Conservation (phyloP, 2,888 invertebrate genomes). For the Drosophila cyrtoloma region DNA sequence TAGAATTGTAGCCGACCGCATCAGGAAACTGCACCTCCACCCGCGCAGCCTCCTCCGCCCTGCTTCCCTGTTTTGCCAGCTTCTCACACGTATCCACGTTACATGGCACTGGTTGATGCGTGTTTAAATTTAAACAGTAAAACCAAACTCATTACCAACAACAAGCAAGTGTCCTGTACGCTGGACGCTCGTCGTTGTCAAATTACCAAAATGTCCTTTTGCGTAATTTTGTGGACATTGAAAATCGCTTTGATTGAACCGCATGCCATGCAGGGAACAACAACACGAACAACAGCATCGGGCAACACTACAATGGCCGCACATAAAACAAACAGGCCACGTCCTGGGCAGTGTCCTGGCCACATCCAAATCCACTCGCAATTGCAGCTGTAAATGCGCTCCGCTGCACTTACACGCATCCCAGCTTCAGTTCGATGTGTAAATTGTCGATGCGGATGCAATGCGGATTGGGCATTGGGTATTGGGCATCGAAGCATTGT, state of each 20-base stretch:
- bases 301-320: constrained; percentile 71
- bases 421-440: constrained; percentile 46
- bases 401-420: constrained; percentile 76
- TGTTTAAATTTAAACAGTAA: constrained; percentile 79
- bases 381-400: constrained; percentile 78
- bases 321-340: constrained; percentile 78
- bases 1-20: constrained; percentile 73
- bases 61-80: background rate
- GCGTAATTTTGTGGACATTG: constrained; percentile 81
- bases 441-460: constrained; percentile 57
- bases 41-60: background rate
- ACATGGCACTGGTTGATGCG: constrained; percentile 36
- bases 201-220: constrained; percentile 82
- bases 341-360: constrained; percentile 51
- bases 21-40: constrained; percentile 19
- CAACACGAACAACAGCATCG: constrained; percentile 12
- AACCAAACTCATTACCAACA: constrained; percentile 82
- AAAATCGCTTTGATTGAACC: constrained; percentile 82
- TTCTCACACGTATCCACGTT: constrained; percentile 16
- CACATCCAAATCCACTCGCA: constrained; percentile 73
- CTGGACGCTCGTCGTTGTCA: constrained; percentile 62
- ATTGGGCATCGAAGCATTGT: constrained; percentile 16
- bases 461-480: constrained; percentile 50
- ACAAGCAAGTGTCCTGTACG: constrained; percentile 53
- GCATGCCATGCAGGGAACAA: constrained; percentile 67